Evolutionary conservation across 1,140 invertebrate species (phyloP).

Genomic region (Cydia amplana): DNA sequence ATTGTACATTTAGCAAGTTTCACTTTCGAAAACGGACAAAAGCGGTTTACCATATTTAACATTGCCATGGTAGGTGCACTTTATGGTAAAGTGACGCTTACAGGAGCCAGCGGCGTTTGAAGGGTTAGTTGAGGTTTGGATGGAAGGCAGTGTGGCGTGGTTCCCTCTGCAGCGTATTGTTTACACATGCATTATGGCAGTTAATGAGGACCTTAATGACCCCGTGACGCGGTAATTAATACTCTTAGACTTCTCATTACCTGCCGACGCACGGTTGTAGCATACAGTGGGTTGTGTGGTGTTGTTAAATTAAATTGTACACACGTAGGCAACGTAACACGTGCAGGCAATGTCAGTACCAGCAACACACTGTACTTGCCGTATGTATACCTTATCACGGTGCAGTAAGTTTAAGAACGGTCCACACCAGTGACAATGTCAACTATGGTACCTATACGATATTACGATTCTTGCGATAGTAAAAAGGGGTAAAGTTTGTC

Average conservation of each 20-base stretch:
- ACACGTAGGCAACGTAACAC: background rate
- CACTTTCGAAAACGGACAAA: conserved; percentile 55
- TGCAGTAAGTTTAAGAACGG: too few species aligned
- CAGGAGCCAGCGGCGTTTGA: background rate
- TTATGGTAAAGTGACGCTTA: conserved; percentile 6
- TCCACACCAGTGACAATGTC: too few species aligned
- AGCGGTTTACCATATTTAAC: conserved; percentile 8
- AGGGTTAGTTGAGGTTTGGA: conserved; percentile 30
- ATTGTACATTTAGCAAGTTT: conserved; percentile 57
- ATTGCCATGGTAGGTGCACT: background rate
- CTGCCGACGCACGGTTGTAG: conserved; percentile 3
- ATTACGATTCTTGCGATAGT: too few species aligned
- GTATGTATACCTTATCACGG: too few species aligned
- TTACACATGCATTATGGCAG: conserved; percentile 58
- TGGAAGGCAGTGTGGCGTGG: conserved; percentile 65
- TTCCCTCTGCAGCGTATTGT: conserved; percentile 61
- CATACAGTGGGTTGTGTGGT: conserved; percentile 9
- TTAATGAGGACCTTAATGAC: conserved; percentile 64
- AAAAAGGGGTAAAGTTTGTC: too few species aligned
- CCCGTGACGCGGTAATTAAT: conserved; percentile 64
- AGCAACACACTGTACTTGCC: background rate
- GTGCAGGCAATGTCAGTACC: background rate
- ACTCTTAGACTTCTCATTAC: conserved; percentile 34
- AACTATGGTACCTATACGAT: too few species aligned
- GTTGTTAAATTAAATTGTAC: conserved; percentile 21